Evolutionary conservation across 1,140 invertebrate species (phyloP).

Genomic region (Condylostylus longicornis): DNA sequence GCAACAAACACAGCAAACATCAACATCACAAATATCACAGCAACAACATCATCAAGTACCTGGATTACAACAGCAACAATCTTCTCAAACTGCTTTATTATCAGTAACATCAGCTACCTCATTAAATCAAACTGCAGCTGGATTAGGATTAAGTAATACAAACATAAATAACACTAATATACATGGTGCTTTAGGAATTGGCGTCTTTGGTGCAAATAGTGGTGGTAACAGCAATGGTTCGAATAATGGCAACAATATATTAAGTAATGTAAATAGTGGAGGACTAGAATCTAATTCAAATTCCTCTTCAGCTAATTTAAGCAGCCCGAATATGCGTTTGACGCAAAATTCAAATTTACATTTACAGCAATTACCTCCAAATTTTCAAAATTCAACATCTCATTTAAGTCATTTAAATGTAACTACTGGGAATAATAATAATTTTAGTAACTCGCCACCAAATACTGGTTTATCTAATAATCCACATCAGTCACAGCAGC

Average conservation of each 20-base stretch:
- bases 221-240: not conserved
- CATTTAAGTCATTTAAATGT: too few relatives aligned
- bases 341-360: too few relatives aligned
- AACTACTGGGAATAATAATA: too few relatives aligned
- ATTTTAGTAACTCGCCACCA: too few relatives aligned
- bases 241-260: not conserved
- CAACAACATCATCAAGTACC: not conserved
- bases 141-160: slow-evolving; percentile 10
- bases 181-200: too few relatives aligned
- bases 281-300: too few relatives aligned
- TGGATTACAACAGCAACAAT: not conserved
- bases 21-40: slow-evolving; percentile 3
- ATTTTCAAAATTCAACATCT: too few relatives aligned
- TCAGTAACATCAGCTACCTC: not conserved
- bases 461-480: not conserved
- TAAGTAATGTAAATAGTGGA: too few relatives aligned
- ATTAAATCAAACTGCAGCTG: slow-evolving; percentile 2
- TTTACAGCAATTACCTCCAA: too few relatives aligned
- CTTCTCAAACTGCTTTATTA: not conserved
- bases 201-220: not conserved
- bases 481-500: not conserved
- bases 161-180: too few relatives aligned
- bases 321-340: too few relatives aligned
- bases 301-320: too few relatives aligned
- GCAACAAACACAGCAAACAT: slow-evolving; percentile 1